phyloP scores from a whole-genome alignment of 2,888 invertebrate genomes.

The Hirtodrosophila alboralis region DNA sequence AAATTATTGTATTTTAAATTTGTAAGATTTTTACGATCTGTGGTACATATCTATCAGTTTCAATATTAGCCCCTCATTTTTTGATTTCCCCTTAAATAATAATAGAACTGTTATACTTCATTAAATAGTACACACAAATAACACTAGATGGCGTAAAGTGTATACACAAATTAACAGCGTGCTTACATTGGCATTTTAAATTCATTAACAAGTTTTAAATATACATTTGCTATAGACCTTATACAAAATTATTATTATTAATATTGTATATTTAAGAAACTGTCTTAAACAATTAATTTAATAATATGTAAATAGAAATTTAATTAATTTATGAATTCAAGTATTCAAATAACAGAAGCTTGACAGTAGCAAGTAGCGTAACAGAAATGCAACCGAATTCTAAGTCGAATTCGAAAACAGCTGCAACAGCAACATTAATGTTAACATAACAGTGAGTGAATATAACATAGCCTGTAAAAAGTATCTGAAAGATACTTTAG shows the following conservation, averaged over 20 bases:
- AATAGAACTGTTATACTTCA: slow-evolving; percentile 36
- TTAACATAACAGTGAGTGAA: slow-evolving; percentile 34
- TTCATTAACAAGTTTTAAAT: background rate
- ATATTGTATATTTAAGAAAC: background rate
- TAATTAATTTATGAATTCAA: background rate
- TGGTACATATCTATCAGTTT: no score
- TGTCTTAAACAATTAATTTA: no score
- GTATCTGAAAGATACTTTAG: slow-evolving; percentile 49
- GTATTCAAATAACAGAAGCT: background rate
- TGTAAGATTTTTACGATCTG: no score
- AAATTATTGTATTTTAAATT: no score
- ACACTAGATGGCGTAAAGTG: slow-evolving; percentile 31
- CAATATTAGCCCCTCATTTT: background rate
- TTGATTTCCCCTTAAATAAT: background rate
- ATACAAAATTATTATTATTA: no score
- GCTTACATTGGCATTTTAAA: background rate
- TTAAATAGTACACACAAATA: background rate
- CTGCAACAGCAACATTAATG: no score
- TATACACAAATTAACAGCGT: background rate
- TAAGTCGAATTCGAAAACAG: slow-evolving; percentile 28
- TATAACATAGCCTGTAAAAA: slow-evolving; percentile 22
- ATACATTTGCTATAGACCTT: no score
- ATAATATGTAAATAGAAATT: no score
- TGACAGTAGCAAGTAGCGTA: slow-evolving; percentile 1
- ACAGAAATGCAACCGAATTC: slow-evolving; percentile 3